These are phyloP conservation scores for Halcyon chelicuti DNA, from an alignment of 2,797 vertebrate genomes.

Conservation along the genomic window DNA sequence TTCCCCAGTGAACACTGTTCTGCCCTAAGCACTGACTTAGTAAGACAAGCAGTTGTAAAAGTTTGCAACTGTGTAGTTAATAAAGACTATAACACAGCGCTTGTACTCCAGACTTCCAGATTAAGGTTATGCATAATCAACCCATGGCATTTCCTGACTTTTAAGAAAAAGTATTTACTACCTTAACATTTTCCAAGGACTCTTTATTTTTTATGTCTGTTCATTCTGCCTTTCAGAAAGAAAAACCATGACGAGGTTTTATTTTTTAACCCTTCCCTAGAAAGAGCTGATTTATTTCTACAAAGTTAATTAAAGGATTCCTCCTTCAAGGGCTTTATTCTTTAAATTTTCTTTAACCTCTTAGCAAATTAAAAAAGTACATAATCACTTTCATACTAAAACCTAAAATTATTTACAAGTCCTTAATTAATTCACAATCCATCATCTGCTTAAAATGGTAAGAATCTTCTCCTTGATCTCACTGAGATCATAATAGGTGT, in stretches of 20 bases:
- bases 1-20: neutral
- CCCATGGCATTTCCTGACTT: neutral
- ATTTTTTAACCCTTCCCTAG: neutral
- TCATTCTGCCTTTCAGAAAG: neutral
- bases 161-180: neutral
- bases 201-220: neutral
- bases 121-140: neutral
- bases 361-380: neutral
- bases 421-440: neutral
- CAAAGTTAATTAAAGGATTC: neutral
- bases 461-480: neutral
- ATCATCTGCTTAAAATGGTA: neutral
- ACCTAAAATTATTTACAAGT: neutral
- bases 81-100: neutral
- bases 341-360: neutral
- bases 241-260: neutral
- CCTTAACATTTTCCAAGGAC: neutral
- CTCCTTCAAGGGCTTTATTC: neutral
- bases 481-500: neutral
- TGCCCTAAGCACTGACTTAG: neutral
- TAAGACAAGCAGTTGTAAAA: neutral
- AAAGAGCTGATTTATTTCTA: neutral
- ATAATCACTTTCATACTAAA: neutral
- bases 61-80: neutral
- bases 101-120: neutral